A percentile compares a stretch with the other conserved stretches of the same genome.
phyloP scores from a whole-genome alignment of 92 coral and sea anemone genomes.

The Galaxea fascicularis region DNA sequence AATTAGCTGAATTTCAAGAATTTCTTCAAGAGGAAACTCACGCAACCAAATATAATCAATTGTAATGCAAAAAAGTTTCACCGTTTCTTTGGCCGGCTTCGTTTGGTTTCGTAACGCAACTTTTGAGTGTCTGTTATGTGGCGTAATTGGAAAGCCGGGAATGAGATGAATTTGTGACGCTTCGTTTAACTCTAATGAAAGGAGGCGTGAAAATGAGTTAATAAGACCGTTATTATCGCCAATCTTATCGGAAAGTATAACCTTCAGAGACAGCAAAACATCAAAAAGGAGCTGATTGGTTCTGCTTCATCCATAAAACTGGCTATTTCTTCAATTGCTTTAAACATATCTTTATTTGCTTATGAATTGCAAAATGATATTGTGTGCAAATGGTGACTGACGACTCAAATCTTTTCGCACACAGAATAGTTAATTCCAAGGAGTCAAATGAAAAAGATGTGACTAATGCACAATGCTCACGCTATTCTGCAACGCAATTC shows the following conservation, averaged over 20 bases:
- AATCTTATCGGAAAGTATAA: slow-evolving; percentile 1
- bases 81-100: not conserved
- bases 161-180: slow-evolving; percentile 2
- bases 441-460: not conserved
- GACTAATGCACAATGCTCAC: not conserved
- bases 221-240: slow-evolving; percentile 16
- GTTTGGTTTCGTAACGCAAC: too few species aligned
- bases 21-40: not conserved
- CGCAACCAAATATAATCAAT: not conserved
- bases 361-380: slow-evolving; percentile 10
- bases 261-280: not conserved
- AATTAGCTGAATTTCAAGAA: not conserved
- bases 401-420: not conserved
- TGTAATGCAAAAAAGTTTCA: not conserved
- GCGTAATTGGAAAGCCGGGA: not conserved
- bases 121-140: not conserved
- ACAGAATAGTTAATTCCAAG: not conserved
- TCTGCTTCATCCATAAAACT: not conserved
- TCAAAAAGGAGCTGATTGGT: not conserved
- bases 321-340: not conserved
- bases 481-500: not conserved
- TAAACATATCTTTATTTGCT: not conserved
- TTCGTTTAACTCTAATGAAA: slow-evolving; percentile 16
- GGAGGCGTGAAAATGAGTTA: slow-evolving; percentile 40
- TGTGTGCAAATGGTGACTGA: not conserved